Evolutionary conservation across 2,888 invertebrate species (phyloP), one percentile per base, ranked within the genome.

Genomic region (Mechanitis messenoides): DNA sequence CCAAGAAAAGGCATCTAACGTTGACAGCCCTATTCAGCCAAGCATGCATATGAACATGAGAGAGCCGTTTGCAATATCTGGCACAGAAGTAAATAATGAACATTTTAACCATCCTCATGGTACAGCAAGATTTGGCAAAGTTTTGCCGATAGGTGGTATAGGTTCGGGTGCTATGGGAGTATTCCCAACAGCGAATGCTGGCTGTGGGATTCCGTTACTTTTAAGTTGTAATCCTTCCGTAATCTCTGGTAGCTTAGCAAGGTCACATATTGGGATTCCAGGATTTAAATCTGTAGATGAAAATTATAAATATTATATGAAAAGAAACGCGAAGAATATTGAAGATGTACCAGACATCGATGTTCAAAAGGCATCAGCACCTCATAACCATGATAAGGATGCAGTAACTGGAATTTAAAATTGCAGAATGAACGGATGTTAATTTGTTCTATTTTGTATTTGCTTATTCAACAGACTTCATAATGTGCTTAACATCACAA

Each of bases 221-320:
- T 71, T 90, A 53, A 89, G 89, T 71, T 90, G 89, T 70, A 84
- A 84, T 0, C 90, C 90, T 1, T 81, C 83, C 0, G 83, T 90
- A 6, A 82, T 83, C 1, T 77, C 83, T 9, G 88, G 88, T 4
- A 84, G 79, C 63, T 70, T 87, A 65, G 79, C 84, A 5, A 85
- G 85, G 64, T 54, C 80, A 1, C 78, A 80, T 5, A 81, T 80
- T 67, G 67, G 73, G 5, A 67, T 77, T 1, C 76, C 85, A 12
- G 74, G 81, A 0, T 89, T 84, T 68, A 83, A 85, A 68, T 68
- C 73, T 2, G 80, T 76, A 33, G 85, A 85, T 3, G 80, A 84
- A 31, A 50, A 50, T n/a, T 73, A 79, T 45, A 76, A 72, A 64
- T 78, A 77, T 58, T 83, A 82, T 65, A 79, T 76, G 62, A 89